Percentiles rank a stretch among this genome's conserved stretches.
These are phyloP conservation scores for Sceliomorpha sp. DNA, from an alignment of 2,888 invertebrate species.

Conservation along the genomic window DNA sequence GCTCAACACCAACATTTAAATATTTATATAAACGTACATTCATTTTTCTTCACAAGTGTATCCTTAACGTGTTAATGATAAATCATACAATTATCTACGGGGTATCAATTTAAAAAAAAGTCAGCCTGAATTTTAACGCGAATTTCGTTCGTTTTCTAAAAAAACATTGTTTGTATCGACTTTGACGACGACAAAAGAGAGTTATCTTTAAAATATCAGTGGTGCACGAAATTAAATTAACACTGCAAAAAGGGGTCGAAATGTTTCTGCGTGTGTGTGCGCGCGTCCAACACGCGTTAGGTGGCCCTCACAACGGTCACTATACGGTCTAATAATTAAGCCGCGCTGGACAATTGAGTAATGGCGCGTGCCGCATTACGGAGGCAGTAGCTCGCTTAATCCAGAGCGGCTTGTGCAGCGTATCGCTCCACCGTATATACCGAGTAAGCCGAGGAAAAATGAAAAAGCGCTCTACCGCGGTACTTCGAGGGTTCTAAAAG, in stretches of 20 bases:
- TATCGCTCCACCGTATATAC: conserved; percentile 17
- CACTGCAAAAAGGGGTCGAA: conserved; percentile 12
- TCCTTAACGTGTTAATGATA: no score
- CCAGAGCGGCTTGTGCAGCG: conserved; percentile 14
- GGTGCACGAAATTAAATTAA: conserved; percentile 23
- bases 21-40: no score
- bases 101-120: no score
- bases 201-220: conserved; percentile 18
- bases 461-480: conserved; percentile 18
- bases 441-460: conserved; percentile 27
- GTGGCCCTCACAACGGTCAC: conserved; percentile 29
- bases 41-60: no score
- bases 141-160: no score
- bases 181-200: conserved; percentile 13
- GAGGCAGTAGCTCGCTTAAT: conserved; percentile 31
- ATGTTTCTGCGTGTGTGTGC: no score
- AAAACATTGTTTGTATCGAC: no score
- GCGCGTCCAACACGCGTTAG: conserved; percentile 25
- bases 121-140: no score
- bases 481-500: conserved; percentile 26
- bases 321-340: conserved; percentile 44
- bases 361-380: conserved; percentile 34
- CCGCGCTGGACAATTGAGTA: conserved; percentile 32
- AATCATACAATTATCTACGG: no score
- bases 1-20: no score